phyloP scores from a whole-genome alignment of 23 tunicate genomes.

The Ascidia mentula region DNA sequence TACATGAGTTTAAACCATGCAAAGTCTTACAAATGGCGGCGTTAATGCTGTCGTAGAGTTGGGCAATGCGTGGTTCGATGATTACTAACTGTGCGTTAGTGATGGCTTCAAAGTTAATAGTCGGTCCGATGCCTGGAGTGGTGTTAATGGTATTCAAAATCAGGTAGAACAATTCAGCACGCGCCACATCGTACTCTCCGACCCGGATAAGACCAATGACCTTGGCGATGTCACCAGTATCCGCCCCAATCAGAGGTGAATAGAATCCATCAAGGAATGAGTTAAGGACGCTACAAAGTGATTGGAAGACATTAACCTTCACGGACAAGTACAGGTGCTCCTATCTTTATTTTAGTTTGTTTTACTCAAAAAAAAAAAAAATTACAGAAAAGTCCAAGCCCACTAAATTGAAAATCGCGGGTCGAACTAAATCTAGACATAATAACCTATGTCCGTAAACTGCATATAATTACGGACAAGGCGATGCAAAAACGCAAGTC shows the following conservation, averaged over 20 bases:
- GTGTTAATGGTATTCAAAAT: conserved; percentile 13
- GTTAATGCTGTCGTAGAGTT: conserved; percentile 9
- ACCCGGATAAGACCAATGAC: conserved; percentile 27
- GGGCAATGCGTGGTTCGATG: neutral
- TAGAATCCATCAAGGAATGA: neutral
- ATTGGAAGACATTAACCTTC: too few species aligned
- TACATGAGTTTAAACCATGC: too few species aligned
- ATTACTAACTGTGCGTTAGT: neutral
- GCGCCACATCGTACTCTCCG: conserved; percentile 45
- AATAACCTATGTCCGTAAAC: too few species aligned
- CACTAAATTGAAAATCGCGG: neutral
- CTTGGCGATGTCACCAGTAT: neutral
- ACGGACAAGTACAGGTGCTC: too few species aligned
- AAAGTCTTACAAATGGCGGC: conserved; percentile 14
- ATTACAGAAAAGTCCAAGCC: too few species aligned
- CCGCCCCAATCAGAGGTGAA: neutral
- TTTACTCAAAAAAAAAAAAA: too few species aligned
- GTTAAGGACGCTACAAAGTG: neutral
- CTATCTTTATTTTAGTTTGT: too few species aligned
- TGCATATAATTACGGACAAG: too few species aligned
- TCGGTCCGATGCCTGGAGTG: neutral
- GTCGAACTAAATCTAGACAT: too few species aligned
- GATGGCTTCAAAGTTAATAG: neutral
- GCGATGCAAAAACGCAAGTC: too few species aligned
- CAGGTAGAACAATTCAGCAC: conserved; percentile 16